Percentiles rank a stretch among this genome's conserved stretches.
These are phyloP conservation scores for Tillus elongatus DNA, from an alignment of 2,888 invertebrate species.

Conservation along the genomic window DNA sequence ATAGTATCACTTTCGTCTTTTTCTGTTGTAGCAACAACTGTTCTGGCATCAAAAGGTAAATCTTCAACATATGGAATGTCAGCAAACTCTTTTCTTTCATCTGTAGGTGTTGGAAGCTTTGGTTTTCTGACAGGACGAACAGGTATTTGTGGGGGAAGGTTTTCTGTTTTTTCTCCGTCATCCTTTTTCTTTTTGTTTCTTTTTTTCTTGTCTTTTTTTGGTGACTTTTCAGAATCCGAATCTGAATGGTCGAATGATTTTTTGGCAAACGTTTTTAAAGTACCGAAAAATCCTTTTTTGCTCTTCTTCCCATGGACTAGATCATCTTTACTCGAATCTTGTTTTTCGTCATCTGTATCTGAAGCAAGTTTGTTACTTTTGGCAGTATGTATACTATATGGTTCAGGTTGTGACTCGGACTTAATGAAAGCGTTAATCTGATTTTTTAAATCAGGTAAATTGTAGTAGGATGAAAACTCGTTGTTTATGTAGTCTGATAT, in stretches of 20 bases:
- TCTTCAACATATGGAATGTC: constrained; percentile 37
- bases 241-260: constrained; percentile 38
- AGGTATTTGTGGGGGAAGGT: constrained; percentile 26
- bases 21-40: constrained; percentile 14
- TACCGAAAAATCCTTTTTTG: constrained; percentile 37
- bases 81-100: constrained; percentile 28
- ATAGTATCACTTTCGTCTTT: constrained; percentile 16
- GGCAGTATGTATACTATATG: constrained; percentile 28
- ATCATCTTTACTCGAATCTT: constrained; percentile 25
- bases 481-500: constrained; percentile 11
- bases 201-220: constrained; percentile 31
- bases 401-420: constrained; percentile 37
- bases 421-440: constrained; percentile 39
- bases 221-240: constrained; percentile 38
- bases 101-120: constrained; percentile 33
- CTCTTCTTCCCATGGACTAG: constrained; percentile 33
- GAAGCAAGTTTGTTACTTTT: constrained; percentile 21
- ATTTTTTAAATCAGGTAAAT: no score
- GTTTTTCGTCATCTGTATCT: constrained; percentile 18
- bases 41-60: constrained; percentile 24
- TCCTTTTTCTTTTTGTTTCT: constrained; percentile 26
- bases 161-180: constrained; percentile 21
- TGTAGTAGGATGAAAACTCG: no score
- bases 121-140: constrained; percentile 31
- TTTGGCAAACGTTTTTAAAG: constrained; percentile 38